Conservation (phyloP, 2,797 vertebrate species). For the Champsocephalus esox region DNA sequence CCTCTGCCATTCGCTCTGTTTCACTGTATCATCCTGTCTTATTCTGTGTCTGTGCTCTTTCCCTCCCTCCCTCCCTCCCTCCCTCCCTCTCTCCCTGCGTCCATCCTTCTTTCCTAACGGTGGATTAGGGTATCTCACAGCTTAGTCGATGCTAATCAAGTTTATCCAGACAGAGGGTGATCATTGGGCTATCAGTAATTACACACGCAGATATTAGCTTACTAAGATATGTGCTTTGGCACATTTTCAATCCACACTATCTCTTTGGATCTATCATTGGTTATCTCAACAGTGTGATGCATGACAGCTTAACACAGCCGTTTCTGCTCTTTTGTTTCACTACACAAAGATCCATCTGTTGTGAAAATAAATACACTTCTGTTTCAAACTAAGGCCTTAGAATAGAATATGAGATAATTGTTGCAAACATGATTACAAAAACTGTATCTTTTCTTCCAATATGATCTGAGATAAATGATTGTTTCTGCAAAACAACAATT, state of each 20-base stretch:
- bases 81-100: constrained; percentile 12
- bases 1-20: constrained; percentile 9
- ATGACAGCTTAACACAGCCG: constrained; percentile 40
- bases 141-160: constrained; percentile 79
- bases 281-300: constrained; percentile 39
- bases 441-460: neutral
- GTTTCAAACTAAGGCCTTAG: constrained; percentile 1
- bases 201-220: constrained; percentile 74
- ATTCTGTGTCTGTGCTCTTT: constrained; percentile 16
- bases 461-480: constrained; percentile 14
- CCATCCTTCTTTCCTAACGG: constrained; percentile 64
- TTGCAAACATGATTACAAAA: constrained; percentile 24
- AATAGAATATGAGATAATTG: constrained; percentile 1
- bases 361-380: constrained; percentile 10
- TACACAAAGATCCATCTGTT: constrained; percentile 74
- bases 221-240: constrained; percentile 65
- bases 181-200: constrained; percentile 79
- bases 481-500: constrained; percentile 2
- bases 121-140: constrained; percentile 72
- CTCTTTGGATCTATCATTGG: constrained; percentile 69
- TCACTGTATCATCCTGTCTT: constrained; percentile 11
- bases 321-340: constrained; percentile 62
- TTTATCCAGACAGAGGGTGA: constrained; percentile 80
- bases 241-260: constrained; percentile 73
- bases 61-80: constrained; percentile 35